phyloP scores from a whole-genome alignment of 2,113 vertebrate genomes.

The Nycticorax nycticorax region DNA sequence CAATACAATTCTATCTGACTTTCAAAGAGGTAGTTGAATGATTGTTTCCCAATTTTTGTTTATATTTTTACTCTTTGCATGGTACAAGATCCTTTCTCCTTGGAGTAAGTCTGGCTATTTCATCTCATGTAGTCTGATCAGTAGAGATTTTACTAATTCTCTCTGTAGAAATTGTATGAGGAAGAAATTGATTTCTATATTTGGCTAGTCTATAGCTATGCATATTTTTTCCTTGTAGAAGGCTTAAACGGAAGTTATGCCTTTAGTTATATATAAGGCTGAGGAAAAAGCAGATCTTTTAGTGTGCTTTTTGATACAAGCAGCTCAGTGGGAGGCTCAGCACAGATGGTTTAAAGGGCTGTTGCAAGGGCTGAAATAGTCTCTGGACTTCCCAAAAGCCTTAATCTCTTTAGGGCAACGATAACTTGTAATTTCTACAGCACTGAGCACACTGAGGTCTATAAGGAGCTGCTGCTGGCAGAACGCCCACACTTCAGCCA shows the following conservation, averaged over 20 bases:
- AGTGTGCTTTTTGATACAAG: neutral
- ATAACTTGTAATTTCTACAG: neutral
- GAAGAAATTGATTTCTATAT: neutral
- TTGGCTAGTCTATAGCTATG: neutral
- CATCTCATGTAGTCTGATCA: neutral
- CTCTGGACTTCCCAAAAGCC: neutral
- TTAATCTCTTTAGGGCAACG: neutral
- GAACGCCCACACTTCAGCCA: neutral
- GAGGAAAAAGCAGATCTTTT: neutral
- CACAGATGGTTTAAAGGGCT: conserved; percentile 32
- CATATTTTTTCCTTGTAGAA: neutral
- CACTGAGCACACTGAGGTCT: neutral
- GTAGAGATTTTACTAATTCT: neutral
- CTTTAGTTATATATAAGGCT: neutral
- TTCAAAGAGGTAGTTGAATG: neutral
- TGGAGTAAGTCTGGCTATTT: neutral
- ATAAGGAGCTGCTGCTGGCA: neutral
- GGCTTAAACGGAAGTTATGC: neutral
- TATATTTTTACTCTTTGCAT: neutral
- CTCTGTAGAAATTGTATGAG: neutral
- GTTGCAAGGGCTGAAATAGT: neutral
- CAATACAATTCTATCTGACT: neutral
- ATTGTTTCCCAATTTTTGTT: neutral
- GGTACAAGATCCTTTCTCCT: neutral
- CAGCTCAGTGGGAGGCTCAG: neutral